phyloP scores from a whole-genome alignment of 37 sponge, comb jelly and placozoan species.

The Mnemiopsis leidyi region DNA sequence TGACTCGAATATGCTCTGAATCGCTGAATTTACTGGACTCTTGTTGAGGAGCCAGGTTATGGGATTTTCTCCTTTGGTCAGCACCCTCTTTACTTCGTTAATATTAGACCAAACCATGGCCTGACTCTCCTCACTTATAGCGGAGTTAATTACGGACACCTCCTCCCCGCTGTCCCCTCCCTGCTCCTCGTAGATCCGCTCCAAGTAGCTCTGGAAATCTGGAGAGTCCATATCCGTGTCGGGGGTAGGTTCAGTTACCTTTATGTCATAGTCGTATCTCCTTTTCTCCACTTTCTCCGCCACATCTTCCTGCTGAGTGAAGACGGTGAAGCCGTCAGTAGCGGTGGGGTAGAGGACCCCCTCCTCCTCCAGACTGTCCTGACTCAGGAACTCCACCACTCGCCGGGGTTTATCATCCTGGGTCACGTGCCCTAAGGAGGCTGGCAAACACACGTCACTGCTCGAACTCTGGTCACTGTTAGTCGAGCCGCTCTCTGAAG shows the following conservation, averaged over 20 bases:
- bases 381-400: slow-evolving; percentile 18
- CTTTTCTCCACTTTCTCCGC: not conserved
- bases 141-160: no score
- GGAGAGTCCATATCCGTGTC: not conserved
- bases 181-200: not conserved
- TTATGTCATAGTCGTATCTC: not conserved
- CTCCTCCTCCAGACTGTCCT: slow-evolving; percentile 15
- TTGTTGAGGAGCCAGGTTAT: not conserved
- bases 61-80: not conserved
- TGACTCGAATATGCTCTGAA: not conserved
- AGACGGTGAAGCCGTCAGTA: not conserved
- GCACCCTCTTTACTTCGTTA: slow-evolving; percentile 15
- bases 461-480: not conserved
- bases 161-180: not conserved
- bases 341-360: not conserved
- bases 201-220: not conserved
- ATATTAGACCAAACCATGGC: slow-evolving; percentile 43
- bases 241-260: not conserved
- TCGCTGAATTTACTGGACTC: not conserved
- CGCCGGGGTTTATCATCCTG: no score
- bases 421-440: not conserved
- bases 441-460: slow-evolving; percentile 39
- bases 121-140: not conserved
- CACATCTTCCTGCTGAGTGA: not conserved
- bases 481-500: not conserved